Percentiles rank a stretch among this genome's conserved stretches.
phyloP scores from a whole-genome alignment of 2,888 invertebrate genomes.

The Plebejus melissa region DNA sequence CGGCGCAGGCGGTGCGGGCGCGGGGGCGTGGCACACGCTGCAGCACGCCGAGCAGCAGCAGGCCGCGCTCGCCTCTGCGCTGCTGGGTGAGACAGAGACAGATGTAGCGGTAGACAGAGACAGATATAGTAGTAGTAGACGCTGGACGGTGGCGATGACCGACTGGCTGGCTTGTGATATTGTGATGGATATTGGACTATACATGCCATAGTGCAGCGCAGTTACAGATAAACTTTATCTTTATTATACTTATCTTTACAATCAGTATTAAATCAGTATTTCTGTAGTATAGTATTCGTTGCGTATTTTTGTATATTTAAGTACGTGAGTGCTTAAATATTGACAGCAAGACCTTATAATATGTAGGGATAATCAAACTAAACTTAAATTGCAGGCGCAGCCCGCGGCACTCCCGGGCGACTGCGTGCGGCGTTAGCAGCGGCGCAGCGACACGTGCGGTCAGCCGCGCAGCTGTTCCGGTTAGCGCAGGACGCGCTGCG shows the following conservation, averaged over 20 bases:
- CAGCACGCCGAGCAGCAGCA: constrained; percentile 72
- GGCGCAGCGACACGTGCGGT: constrained; percentile 89
- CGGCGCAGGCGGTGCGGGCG: constrained; percentile 64
- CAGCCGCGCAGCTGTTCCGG: constrained; percentile 90
- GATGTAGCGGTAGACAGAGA: background rate
- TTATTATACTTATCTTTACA: too few relatives aligned
- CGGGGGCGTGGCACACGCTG: constrained; percentile 84
- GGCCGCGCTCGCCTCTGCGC: constrained; percentile 42
- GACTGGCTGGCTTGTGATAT: too few relatives aligned
- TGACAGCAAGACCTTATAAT: background rate
- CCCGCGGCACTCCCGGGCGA: constrained; percentile 82
- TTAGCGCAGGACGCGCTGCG: constrained; percentile 91
- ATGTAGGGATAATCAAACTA: background rate
- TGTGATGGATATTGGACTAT: too few relatives aligned
- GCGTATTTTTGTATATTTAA: too few relatives aligned
- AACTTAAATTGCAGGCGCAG: constrained; percentile 52
- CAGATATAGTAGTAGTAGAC: background rate
- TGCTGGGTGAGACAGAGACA: constrained; percentile 36
- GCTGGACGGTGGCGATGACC: too few relatives aligned
- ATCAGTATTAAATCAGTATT: too few relatives aligned
- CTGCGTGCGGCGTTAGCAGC: constrained; percentile 87
- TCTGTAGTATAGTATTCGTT: too few relatives aligned
- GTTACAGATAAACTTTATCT: too few relatives aligned
- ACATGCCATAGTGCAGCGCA: too few relatives aligned
- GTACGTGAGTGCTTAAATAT: too few relatives aligned